Base-by-base conservation (phyloP, 92 coral and sea anemone species). In the Parazoanthus atlanticus region DNA sequence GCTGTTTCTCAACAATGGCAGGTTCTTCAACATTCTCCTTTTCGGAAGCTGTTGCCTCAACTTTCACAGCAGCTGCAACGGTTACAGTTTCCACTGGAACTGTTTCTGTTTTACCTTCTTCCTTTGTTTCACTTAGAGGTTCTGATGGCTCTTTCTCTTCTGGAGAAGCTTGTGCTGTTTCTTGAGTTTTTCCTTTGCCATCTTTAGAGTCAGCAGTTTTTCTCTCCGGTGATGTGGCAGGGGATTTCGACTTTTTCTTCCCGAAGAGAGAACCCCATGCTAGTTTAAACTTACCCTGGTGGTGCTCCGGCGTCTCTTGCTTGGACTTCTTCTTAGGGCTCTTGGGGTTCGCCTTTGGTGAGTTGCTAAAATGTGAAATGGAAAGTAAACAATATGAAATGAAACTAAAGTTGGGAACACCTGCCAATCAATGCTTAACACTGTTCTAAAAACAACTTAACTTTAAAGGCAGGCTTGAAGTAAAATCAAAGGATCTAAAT, bases 201-300 rank as follows among this genome's bases (percentile, higher is more conserved):
- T 75, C 88, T 13, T 32, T 41, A 31, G 49, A 47, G 54, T 73
- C 89, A 8, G 82, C 41, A 52, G 47, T 25, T 80, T 28, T 41
- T 83, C 23, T 78, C 23, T 78, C 82, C 11, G 33, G 64, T 47
- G 82, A 78, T 7, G 58, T 46, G 32, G 61, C 19, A 26, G 79
- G 79, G 0, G 86, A 83, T 16, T 69, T 83, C 12, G 90, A 69
- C 65, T 75, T 89, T 56, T 52, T 91, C 85, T 69, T 91, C 23
- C 91, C 91, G 73, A 91, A 91, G 8, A 91, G 31, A 2, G 88
- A 89, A 17, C 94, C 94, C 73, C 33, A 89, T 3, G 92, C 52
- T 34, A 49, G 76, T 75, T 91, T 91, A 28, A 91, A 89, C 67
- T 74, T 86, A 17, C 90, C 70, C 7, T 82, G 86, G 26, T 70